Evolutionary conservation across 2,797 vertebrate species (phyloP), one percentile per base, ranked within the genome.

Genomic region (Sphenopsis melanotis): DNA sequence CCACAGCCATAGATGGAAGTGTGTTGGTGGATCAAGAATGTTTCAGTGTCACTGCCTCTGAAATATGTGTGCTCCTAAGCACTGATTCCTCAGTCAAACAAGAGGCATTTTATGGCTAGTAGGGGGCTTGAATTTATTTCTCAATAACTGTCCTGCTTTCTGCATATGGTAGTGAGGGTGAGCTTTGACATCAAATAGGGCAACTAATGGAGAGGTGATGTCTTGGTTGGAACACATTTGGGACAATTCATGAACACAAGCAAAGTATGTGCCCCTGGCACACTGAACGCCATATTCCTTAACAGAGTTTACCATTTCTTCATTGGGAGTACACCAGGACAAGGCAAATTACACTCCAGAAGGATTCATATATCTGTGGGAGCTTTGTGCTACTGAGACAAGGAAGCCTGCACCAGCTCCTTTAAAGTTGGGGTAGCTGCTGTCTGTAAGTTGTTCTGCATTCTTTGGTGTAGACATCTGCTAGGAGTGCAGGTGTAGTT

Each of bases 11-110:
- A 76, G 83, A 87, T 6, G 93, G 78, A 93, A 90, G 53, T 37
- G 61, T 87, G 61, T 83, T 95, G 56, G 76, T 93, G 87, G 60
- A 87, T 30, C 37, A 13, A 76, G 89, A 93, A 66, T 42, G 55
- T 84, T 91, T 88, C 72, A 61, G 47, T 37, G 56, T n/a, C 27
- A 21, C 72, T 24, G 57, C 64, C 50, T 93, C 71, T 71, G 22
- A 70, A 61, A 59, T 34, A 9, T 52, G 23, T 30, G 3, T 87
- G 42, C 41, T 95, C 71, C 75, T 60, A 24, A 74, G 42, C 42
- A 36, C 24, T 70, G 76, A 63, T 83, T 50, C 71, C 27, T 50
- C 65, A 78, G 71, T 79, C 49, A 65, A 88, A 69, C 46, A 80
- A 76, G 37, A 88, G 53, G 6, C 8, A 34, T 83, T 79, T 88